phyloP scores from a whole-genome alignment of 2,113 vertebrate species.

The Chlorodrepanis virens region DNA sequence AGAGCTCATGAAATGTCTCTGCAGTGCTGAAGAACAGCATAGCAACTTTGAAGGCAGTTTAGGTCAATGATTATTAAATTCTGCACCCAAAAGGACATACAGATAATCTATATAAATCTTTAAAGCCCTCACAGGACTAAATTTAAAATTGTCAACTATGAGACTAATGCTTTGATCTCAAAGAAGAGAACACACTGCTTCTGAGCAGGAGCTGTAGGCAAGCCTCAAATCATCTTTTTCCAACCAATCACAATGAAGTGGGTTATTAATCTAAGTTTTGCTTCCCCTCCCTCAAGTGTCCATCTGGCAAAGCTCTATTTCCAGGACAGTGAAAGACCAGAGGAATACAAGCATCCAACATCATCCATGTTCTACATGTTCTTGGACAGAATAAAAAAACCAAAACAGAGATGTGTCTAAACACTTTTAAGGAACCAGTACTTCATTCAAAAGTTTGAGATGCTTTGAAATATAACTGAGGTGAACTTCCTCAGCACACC shows the following conservation, averaged over 20 bases:
- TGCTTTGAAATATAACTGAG: not conserved
- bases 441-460: not conserved
- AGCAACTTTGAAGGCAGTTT: not conserved
- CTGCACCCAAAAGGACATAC: not conserved
- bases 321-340: not conserved
- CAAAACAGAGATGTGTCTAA: not conserved
- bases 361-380: not conserved
- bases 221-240: not conserved
- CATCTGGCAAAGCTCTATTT: not conserved
- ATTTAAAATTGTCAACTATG: not conserved
- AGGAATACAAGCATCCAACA: not conserved
- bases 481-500: not conserved
- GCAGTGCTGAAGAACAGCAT: not conserved
- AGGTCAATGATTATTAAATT: not conserved
- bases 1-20: not conserved
- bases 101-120: slow-evolving; percentile 18
- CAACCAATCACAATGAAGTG: rapidly evolving
- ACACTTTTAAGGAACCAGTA: rapidly evolving
- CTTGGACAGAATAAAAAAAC: not conserved
- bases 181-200: not conserved
- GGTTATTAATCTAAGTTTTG: not conserved
- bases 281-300: not conserved
- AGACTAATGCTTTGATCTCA: not conserved
- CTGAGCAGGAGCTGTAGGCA: not conserved
- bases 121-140: not conserved